These are phyloP conservation scores for Coregonus suidteri DNA, from an alignment of 2,797 vertebrate species.

Conservation along the genomic window DNA sequence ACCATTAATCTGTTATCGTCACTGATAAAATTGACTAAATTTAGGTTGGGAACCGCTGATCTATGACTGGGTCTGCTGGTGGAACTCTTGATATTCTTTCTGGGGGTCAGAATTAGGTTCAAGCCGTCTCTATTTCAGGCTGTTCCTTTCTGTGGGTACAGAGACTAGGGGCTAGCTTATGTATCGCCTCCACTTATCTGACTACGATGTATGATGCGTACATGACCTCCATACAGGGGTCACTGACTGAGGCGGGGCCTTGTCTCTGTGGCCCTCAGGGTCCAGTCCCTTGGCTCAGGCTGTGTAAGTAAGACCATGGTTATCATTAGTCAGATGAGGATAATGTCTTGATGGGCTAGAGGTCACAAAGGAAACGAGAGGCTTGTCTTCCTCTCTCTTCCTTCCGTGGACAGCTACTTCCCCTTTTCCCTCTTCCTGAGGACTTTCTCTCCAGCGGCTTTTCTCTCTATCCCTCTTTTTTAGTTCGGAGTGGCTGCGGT, in stretches of 20 bases:
- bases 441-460: constrained; percentile 9
- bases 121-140: constrained; percentile 21
- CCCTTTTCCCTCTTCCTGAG: constrained; percentile 27
- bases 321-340: constrained; percentile 71
- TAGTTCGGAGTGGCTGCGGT: not conserved
- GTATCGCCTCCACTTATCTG: constrained; percentile 2
- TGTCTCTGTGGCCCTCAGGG: constrained; percentile 24
- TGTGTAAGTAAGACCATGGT: constrained; percentile 26
- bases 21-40: not conserved
- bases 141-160: not conserved
- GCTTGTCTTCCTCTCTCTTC: constrained; percentile 33
- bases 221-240: constrained; percentile 34
- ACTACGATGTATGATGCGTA: constrained; percentile 37
- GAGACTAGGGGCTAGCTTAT: not conserved
- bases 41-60: not conserved
- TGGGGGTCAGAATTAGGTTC: constrained; percentile 19
- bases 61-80: not conserved
- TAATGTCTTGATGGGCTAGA: constrained; percentile 64
- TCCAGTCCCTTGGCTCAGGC: constrained; percentile 21
- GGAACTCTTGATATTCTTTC: not conserved
- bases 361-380: constrained; percentile 52
- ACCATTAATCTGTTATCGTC: not conserved
- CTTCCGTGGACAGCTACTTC: constrained; percentile 46
- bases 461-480: not conserved
- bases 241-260: constrained; percentile 29